Percentiles rank a stretch among this genome's conserved stretches.
These are phyloP conservation scores for Onychomys leucogaster DNA, from an alignment of 2,797 vertebrate species.

Conservation along the genomic window DNA sequence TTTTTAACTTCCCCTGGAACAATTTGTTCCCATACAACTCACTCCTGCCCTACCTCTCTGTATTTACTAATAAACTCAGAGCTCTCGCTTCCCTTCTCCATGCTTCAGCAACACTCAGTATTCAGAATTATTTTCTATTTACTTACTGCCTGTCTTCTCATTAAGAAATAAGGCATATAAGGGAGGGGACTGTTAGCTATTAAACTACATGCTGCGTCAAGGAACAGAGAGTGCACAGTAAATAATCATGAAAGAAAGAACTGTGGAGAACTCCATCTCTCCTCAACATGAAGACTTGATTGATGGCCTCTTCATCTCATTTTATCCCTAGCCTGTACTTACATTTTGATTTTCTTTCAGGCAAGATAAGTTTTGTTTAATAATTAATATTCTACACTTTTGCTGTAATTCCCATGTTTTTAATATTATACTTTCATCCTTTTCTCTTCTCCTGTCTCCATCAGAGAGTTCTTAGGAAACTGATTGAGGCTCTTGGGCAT, in stretches of 20 bases:
- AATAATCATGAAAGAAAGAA: not conserved
- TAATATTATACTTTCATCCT: not conserved
- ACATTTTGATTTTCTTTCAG: slow-evolving; percentile 12
- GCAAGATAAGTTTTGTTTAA: slow-evolving; percentile 41
- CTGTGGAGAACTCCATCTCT: not conserved
- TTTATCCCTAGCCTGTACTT: not conserved
- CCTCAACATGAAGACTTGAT: not conserved
- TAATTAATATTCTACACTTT: slow-evolving; percentile 20
- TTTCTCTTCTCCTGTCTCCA: not conserved
- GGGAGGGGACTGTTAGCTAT: accelerated
- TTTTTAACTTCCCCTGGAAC: not conserved
- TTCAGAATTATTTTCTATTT: slow-evolving; percentile 21
- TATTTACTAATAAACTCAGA: not conserved
- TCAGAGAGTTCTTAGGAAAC: not conserved
- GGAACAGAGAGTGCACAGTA: not conserved
- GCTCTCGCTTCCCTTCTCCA: not conserved
- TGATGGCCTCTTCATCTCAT: not conserved
- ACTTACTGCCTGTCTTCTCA: not conserved
- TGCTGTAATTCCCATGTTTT: not conserved
- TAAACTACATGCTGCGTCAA: not conserved
- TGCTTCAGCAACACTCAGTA: not conserved
- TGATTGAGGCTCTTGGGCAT: not conserved
- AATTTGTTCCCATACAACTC: not conserved
- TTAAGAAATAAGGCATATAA: not conserved
- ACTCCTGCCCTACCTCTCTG: not conserved